phyloP scores from a whole-genome alignment of 2,113 vertebrate species.

The Cyanoramphus novaezelandiae region DNA sequence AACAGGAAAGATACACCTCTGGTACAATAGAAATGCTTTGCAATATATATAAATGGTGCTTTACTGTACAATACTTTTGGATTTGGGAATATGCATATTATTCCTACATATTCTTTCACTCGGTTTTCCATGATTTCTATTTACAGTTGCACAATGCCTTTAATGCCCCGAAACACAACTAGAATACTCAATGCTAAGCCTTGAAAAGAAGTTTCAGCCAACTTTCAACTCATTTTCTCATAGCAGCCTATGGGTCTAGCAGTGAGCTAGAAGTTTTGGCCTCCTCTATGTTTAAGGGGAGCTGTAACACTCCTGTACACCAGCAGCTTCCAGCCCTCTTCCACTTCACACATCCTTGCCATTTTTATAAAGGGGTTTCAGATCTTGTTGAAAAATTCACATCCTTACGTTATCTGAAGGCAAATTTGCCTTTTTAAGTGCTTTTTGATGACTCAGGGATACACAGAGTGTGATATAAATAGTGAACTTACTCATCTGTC shows the following conservation, averaged over 20 bases:
- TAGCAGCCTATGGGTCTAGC: accelerated
- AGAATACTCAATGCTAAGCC: neutral
- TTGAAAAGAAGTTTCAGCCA: neutral
- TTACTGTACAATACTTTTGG: neutral
- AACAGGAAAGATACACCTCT: neutral
- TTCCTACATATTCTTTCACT: neutral
- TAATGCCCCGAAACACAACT: neutral
- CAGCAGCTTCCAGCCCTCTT: neutral
- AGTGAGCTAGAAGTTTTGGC: neutral
- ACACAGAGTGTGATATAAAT: neutral
- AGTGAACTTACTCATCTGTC: neutral
- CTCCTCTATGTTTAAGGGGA: neutral
- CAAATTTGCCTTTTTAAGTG: neutral
- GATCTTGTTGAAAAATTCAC: neutral
- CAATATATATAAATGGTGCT: neutral
- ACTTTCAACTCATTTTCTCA: no score
- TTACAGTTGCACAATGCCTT: neutral
- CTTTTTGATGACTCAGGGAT: neutral
- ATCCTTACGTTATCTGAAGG: neutral
- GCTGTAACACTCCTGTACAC: no score
- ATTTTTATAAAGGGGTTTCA: neutral
- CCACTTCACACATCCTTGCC: neutral
- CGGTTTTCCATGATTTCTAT: neutral
- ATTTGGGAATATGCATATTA: neutral
- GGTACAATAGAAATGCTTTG: neutral